A percentile compares a stretch with the other conserved stretches of the same genome.
phyloP scores from a whole-genome alignment of 2,113 vertebrate species.

The Mobula hypostoma region DNA sequence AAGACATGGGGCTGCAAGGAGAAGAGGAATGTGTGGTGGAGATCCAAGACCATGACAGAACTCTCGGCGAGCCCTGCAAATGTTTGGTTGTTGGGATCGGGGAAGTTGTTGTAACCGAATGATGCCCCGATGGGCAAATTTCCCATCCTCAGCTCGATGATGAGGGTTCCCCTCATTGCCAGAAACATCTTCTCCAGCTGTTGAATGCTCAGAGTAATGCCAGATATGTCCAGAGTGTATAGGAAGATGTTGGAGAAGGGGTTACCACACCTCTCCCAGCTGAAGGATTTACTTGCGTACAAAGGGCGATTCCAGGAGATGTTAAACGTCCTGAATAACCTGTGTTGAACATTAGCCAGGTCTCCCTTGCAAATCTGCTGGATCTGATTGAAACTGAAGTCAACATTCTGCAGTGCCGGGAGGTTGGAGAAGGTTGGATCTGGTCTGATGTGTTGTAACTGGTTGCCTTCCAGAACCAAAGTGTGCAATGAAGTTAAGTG shows the following conservation, averaged over 20 bases:
- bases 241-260: slow-evolving; percentile 67
- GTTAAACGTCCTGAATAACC: slow-evolving; percentile 55
- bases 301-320: slow-evolving; percentile 49
- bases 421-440: slow-evolving; percentile 66
- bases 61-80: slow-evolving; percentile 66
- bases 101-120: slow-evolving; percentile 61
- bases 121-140: slow-evolving; percentile 53
- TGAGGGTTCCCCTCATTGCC: slow-evolving; percentile 61
- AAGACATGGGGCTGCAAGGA: slow-evolving; percentile 58
- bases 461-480: slow-evolving; percentile 60
- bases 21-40: slow-evolving; percentile 62
- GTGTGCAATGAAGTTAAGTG: slow-evolving; percentile 61
- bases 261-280: slow-evolving; percentile 65
- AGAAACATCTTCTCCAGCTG: slow-evolving; percentile 49
- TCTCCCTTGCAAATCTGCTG: slow-evolving; percentile 63
- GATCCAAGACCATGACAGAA: slow-evolving; percentile 51
- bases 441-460: slow-evolving; percentile 58
- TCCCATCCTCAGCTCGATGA: slow-evolving; percentile 49
- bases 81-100: slow-evolving; percentile 64
- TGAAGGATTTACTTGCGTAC: background rate
- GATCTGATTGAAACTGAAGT: slow-evolving; percentile 60
- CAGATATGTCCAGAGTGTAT: slow-evolving; percentile 54
- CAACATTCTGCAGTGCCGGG: slow-evolving; percentile 53
- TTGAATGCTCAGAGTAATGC: slow-evolving; percentile 47
- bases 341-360: slow-evolving; percentile 65